Conservation (phyloP, 1,140 invertebrate species). For the Drosophila pectinifera region DNA sequence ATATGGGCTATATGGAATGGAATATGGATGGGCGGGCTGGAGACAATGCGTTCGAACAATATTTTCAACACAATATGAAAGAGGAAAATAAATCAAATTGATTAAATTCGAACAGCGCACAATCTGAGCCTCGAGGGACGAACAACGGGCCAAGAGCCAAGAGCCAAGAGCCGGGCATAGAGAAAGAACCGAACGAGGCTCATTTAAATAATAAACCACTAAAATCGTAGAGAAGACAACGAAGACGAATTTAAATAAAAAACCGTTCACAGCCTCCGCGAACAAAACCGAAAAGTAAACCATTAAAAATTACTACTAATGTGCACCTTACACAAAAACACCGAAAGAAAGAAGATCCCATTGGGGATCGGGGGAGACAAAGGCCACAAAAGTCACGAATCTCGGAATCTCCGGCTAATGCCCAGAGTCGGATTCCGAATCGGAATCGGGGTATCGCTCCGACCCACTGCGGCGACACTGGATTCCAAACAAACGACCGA, state of each 20-base stretch:
- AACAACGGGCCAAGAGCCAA: slow-evolving; percentile 17
- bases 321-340: slow-evolving; percentile 80
- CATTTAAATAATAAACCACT: slow-evolving; percentile 83
- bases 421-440: slow-evolving; percentile 46
- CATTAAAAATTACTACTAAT: slow-evolving; percentile 84
- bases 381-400: slow-evolving; percentile 74
- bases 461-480: slow-evolving; percentile 84
- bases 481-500: slow-evolving; percentile 82
- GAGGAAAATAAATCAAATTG: slow-evolving; percentile 78
- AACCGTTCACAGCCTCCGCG: slow-evolving; percentile 62
- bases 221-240: slow-evolving; percentile 66
- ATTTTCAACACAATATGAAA: slow-evolving; percentile 80
- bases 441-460: slow-evolving; percentile 44
- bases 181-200: slow-evolving; percentile 33
- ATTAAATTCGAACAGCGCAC: slow-evolving; percentile 76
- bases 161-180: neutral
- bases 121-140: slow-evolving; percentile 35
- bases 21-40: slow-evolving; percentile 49
- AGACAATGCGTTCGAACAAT: slow-evolving; percentile 72
- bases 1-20: slow-evolving; percentile 50
- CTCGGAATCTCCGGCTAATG: slow-evolving; percentile 59
- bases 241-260: slow-evolving; percentile 68
- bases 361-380: slow-evolving; percentile 58
- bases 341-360: slow-evolving; percentile 23
- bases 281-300: slow-evolving; percentile 79